Conservation (phyloP, 2,113 vertebrate species). For the Chaetops frenatus region DNA sequence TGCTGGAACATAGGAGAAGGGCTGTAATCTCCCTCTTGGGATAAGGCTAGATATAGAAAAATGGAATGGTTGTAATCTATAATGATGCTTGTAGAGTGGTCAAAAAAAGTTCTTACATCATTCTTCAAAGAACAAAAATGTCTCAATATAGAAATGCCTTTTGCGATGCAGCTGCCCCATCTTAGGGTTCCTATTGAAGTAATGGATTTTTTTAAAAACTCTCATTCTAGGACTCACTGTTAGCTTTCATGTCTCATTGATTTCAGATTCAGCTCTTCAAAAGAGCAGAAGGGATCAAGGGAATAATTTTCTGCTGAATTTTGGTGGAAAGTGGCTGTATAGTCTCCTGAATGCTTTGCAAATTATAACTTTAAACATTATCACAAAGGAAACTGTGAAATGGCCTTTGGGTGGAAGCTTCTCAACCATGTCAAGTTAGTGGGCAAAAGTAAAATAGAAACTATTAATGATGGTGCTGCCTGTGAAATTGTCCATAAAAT, state of each 20-base stretch:
- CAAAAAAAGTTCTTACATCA: background rate
- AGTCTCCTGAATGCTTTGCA: background rate
- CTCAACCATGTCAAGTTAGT: background rate
- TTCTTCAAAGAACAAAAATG: background rate
- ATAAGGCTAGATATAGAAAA: background rate
- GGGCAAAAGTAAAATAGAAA: background rate
- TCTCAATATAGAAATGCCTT: background rate
- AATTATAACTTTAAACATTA: background rate
- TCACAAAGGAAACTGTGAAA: background rate
- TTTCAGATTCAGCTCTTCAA: background rate
- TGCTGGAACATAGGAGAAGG: background rate
- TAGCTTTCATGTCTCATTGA: background rate
- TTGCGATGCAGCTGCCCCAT: accelerated
- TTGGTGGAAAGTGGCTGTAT: background rate
- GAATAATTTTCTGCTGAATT: background rate
- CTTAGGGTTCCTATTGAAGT: background rate
- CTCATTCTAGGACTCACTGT: background rate
- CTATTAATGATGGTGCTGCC: background rate
- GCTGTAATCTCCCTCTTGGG: background rate
- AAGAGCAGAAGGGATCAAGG: background rate
- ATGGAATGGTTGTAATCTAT: background rate
- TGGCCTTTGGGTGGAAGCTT: background rate
- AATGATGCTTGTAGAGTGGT: background rate
- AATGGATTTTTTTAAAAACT: background rate
- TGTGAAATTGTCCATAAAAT: background rate